phyloP scores from a whole-genome alignment of 1,140 invertebrate species.

The Drosophila ogumai region DNA sequence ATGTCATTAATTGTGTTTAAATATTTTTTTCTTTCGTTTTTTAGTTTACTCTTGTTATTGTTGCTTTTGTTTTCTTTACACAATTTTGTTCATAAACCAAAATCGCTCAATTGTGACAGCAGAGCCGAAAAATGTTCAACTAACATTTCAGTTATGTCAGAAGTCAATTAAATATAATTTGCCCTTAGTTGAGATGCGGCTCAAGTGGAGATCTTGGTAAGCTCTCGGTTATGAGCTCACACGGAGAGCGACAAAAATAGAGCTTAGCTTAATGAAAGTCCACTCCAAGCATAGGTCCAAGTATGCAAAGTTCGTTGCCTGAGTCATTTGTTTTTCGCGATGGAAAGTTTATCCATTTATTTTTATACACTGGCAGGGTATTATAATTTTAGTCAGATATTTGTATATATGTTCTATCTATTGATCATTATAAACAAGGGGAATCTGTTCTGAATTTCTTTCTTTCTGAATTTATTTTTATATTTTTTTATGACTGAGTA shows the following conservation, averaged over 20 bases:
- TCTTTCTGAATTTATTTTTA: no score
- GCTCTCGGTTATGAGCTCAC: constrained; percentile 32
- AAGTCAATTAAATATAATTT: constrained; percentile 66
- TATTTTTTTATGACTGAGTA: no score
- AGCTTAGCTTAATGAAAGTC: constrained; percentile 48
- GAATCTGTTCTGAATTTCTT: no score
- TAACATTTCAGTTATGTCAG: constrained; percentile 61
- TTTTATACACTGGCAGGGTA: no score
- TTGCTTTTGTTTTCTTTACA: constrained; percentile 38
- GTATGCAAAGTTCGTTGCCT: constrained; percentile 63
- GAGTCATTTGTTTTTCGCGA: constrained; percentile 63
- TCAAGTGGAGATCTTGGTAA: constrained; percentile 28
- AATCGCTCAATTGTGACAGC: constrained; percentile 76
- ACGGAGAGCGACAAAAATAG: constrained; percentile 19
- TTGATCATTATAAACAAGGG: no score
- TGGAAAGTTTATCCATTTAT: constrained; percentile 8
- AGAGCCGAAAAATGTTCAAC: constrained; percentile 17
- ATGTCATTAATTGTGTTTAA: constrained; percentile 80
- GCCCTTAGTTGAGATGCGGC: constrained; percentile 47
- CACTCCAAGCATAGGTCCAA: constrained; percentile 34
- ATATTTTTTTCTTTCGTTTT: constrained; percentile 49
- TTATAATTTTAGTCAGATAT: no score
- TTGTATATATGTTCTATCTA: no score
- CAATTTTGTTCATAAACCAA: constrained; percentile 59
- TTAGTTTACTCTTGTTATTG: neutral